Percentiles rank a stretch among this genome's conserved stretches.
These are phyloP conservation scores for Gymnodraco acuticeps DNA, from an alignment of 2,797 vertebrate genomes.

Conservation along the genomic window DNA sequence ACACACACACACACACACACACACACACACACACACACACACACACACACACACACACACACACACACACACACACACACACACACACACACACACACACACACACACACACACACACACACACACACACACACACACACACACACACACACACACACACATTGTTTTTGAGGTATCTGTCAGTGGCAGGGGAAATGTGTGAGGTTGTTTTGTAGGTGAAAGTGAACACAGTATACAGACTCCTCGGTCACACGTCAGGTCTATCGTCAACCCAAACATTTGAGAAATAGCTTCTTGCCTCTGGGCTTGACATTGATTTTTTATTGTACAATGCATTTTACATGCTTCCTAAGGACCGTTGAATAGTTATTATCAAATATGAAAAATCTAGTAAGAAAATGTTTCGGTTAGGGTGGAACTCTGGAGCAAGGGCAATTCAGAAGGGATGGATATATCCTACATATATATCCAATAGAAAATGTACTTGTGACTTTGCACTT, in stretches of 20 bases:
- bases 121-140: too few species aligned
- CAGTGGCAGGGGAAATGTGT: slow-evolving; percentile 32
- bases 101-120: too few species aligned
- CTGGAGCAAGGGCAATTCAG: background rate
- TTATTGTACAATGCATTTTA: slow-evolving; percentile 11
- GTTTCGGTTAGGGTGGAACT: background rate
- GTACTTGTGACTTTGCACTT: slow-evolving; percentile 21
- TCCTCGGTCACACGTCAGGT: background rate
- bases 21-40: too few species aligned
- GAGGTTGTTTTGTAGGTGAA: slow-evolving; percentile 36
- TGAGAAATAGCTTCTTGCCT: slow-evolving; percentile 10
- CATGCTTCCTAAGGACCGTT: slow-evolving; percentile 17
- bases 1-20: too few species aligned
- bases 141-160: too few species aligned
- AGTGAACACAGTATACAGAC: slow-evolving; percentile 26
- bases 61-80: too few species aligned
- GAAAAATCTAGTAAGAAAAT: background rate
- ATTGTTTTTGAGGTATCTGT: slow-evolving; percentile 36
- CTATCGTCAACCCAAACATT: slow-evolving; percentile 5
- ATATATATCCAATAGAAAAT: slow-evolving; percentile 4
- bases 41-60: too few species aligned
- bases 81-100: too few species aligned
- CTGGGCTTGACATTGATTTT: slow-evolving; percentile 28
- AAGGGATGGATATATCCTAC: background rate
- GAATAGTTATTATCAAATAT: slow-evolving; percentile 5